Base-by-base conservation (phyloP, 2,797 vertebrate genomes). In the Labeo calbasu region DNA sequence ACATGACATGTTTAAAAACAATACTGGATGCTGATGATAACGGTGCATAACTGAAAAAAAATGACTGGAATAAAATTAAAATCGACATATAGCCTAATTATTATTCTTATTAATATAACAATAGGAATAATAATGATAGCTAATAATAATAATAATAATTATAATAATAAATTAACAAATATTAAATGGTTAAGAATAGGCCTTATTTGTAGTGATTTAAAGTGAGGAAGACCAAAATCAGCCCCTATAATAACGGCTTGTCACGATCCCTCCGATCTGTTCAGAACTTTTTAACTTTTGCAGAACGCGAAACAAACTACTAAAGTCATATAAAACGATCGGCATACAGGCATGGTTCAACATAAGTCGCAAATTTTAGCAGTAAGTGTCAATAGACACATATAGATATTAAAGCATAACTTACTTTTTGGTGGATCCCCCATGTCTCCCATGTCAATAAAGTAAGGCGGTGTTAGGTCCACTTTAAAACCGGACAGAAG, bases 351-450 rank as follows among this genome's bases (percentile, higher is more conserved):
- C 63, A 82, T 65, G n/a, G 19, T 43, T 66, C 10, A 14, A 17
- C 9, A 23, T 15, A 59, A n/a, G 17, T 36, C 40, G 23, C 65
- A 23, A 14, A 68, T 12, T 40, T 32, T 23, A 77, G 0, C 63
- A 55, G 32, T 13, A 70, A 80, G 10, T 66, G 21, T 81, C 53
- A 59, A 15, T 17, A 75, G 28, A 82, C 57, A 75, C 19, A 76
- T n/a, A 68, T 66, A 78, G 13, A 78, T 9, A 72, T 40, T 10
- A 72, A 71, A 72, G 40, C 66, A 50, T 25, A 88, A 94, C 98
- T 99, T 98, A 99, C 98, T 99, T 97, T 99, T 99, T 94, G 97
- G 97, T 92, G 98, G 98, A 91, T 99, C 98, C 94, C 98, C 98
- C 98, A 99, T 99, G 94, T 99, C 98, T 96, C 98, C 98, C 98